Conservation (phyloP, 2,797 vertebrate genomes). For the Hydrocynus forskahlii region DNA sequence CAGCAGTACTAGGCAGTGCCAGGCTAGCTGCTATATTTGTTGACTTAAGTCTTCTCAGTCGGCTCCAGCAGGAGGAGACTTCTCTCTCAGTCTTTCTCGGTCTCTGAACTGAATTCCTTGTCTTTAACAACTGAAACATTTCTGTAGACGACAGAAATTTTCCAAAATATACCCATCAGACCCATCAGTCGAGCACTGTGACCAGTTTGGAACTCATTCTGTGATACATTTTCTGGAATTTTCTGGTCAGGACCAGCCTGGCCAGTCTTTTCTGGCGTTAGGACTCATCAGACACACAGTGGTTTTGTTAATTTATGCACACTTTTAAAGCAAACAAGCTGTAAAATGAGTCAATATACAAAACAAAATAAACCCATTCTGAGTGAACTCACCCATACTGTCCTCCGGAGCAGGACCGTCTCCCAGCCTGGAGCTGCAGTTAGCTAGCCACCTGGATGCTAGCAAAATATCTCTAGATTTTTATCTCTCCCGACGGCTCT, state of each 20-base stretch:
- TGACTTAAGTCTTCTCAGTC: not conserved
- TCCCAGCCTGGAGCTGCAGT: conserved; percentile 62
- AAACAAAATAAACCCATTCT: not conserved
- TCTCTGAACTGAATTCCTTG: not conserved
- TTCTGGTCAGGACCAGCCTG: conserved; percentile 41
- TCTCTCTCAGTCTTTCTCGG: not conserved
- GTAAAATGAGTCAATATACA: too few relatives aligned
- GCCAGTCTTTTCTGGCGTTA: conserved; percentile 27
- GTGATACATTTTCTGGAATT: conserved; percentile 25
- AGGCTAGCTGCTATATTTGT: not conserved
- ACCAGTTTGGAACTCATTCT: not conserved
- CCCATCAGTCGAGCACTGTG: not conserved
- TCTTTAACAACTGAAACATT: not conserved
- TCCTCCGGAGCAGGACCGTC: conserved; percentile 60
- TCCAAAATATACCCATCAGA: not conserved
- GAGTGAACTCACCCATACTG: conserved; percentile 80
- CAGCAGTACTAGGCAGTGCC: not conserved
- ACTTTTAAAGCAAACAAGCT: not conserved
- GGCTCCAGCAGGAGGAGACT: conserved; percentile 2
- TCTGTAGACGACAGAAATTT: not conserved
- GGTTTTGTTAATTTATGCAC: too few relatives aligned
- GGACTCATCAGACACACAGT: not conserved
- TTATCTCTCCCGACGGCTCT: conserved; percentile 38
- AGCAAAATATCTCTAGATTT: conserved; percentile 54
- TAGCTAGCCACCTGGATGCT: conserved; percentile 66